Base-by-base conservation (phyloP, 2,113 vertebrate genomes). In the Blennius ocellaris region DNA sequence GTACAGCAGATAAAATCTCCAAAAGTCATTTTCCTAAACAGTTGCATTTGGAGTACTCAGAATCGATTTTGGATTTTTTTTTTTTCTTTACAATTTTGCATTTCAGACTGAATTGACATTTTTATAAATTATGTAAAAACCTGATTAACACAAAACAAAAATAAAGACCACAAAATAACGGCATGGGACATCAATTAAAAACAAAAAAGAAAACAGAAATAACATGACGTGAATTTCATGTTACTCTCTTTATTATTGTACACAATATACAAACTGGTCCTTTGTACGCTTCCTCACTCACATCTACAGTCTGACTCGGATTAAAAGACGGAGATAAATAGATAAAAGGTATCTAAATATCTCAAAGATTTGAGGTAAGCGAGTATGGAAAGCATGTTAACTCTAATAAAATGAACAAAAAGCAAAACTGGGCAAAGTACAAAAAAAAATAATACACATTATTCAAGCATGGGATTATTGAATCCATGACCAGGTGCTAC, bases 1-100 rank as follows among this genome's bases (percentile, higher is more conserved):
- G 96, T 96, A 97, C 94, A 95, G 95, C 96, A 96, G 96, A 96
- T 98, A 98, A 98, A 99, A 99, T 90, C 93, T 94, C 92, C 95
- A 97, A 97, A 97, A 94, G 89, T 94, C 93, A 93, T 94, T 81
- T 95, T 92, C 93, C 45, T 88, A 97, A 97, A 97, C 93, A 94
- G 94, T 90, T 94, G 91, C 91, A 93, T 95, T 91, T 93, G 92
- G 94, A 93, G 94, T 96, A 97, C 95, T 93, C 90, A 93, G 86
- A 90, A 93, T 90, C 94, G 90, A 93, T 93, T 73, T 79, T 95
- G 90, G 21, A 30, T 30, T 87, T 30, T 30, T 30, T 92, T 87
- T 92, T 89, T 94, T 90, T 89, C 92, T 94, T 90, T 88, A 90
- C 85, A 91, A 88, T 78, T 91, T 90, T 93, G 89, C 81, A 87